Evolutionary conservation across 2,888 invertebrate species (phyloP), one percentile per base, ranked within the genome.

Genomic region (Eupithecia dodoneata): DNA sequence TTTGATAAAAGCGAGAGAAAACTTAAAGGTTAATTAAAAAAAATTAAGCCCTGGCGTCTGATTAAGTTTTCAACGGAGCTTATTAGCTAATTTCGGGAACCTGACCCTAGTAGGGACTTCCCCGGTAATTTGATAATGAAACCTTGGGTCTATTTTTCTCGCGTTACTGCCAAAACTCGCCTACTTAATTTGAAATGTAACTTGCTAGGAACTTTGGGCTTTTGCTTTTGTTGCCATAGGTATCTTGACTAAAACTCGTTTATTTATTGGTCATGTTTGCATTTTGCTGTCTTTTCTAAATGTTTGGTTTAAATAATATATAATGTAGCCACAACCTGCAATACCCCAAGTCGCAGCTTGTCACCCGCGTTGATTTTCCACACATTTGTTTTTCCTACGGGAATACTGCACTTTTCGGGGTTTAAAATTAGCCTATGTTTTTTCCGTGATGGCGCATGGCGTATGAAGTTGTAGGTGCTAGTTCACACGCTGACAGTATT

Each of bases 91-190:
- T 71, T 47, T 66, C 41, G 15, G 49, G 72, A 72, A 63, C 72
- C 47, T 65, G 65, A 49, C 70, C 47, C 47, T 45, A 18, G 12
- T 1, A 70, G 63, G 12, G 47, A 44, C 70, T 74, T 42, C 45
- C 12, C 63, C 63, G 12, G 45, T 75, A 66, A 72, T 71, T 75
- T 45, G 67, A 72, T 75, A 67, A 72, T 45, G 65, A 72, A 67
- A n/a, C 63, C 59, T 66, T 67, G 13, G 44, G 30, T 55, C 30
- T 44, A 72, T 75, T 75, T 71, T 72, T 75, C 49, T 72, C 45
- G 42, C 45, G 66, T 73, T 73, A 73, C 73, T 15, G 66, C n/a
- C 30, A 47, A 70, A 72, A 65, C 49, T 42, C 66, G 42, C 63
- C 52, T 52, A 71, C 65, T 66, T 52, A 71, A 65, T 75, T 65